These are phyloP conservation scores for Ichneumoninae sp. DNA, from an alignment of 2,888 invertebrate genomes.

Conservation along the genomic window DNA sequence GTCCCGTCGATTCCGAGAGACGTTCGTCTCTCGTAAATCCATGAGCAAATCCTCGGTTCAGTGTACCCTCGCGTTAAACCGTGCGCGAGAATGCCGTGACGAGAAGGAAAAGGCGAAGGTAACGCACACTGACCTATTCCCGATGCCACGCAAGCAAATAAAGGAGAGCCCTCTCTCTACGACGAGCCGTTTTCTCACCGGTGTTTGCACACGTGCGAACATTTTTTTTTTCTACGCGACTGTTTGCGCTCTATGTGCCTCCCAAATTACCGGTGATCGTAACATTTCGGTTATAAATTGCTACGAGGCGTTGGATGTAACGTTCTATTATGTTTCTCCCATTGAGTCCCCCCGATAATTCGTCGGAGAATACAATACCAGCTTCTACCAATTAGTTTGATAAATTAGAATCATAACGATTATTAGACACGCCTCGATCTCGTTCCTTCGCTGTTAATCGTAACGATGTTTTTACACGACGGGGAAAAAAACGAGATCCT, in stretches of 20 bases:
- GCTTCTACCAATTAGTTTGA: background rate
- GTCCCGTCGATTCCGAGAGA: background rate
- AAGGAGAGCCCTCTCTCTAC: constrained; percentile 37
- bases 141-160: constrained; percentile 49
- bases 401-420: background rate
- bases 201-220: constrained; percentile 51
- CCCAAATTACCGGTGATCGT: constrained; percentile 22
- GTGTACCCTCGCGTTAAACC: background rate
- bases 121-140: constrained; percentile 35
- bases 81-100: background rate
- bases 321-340: background rate
- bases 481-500: constrained; percentile 23
- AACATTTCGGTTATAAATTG: constrained; percentile 27
- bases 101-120: background rate
- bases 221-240: background rate
- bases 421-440: background rate
- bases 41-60: background rate
- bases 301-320: background rate
- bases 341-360: background rate
- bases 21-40: constrained; percentile 2
- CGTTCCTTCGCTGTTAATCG: background rate
- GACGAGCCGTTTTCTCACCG: constrained; percentile 16
- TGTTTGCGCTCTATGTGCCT: constrained; percentile 13
- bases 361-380: background rate
- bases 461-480: constrained; percentile 31